Evolutionary conservation across 2,113 vertebrate genomes (phyloP), one percentile per base, ranked within the genome.

Genomic region (Vidua macroura): DNA sequence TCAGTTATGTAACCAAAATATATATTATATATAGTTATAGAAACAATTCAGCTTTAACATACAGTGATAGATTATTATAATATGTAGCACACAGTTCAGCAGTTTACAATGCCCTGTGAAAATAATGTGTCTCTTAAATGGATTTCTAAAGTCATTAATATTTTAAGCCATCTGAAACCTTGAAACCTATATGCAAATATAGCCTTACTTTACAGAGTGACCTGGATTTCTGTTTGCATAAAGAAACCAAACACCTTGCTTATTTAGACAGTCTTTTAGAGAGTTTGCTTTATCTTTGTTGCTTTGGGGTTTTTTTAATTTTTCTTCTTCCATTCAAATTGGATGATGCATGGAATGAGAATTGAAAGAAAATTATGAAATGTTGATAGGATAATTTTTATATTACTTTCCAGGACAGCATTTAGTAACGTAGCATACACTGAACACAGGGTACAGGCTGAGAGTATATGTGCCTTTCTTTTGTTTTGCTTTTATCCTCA

Each of bases 141-240:
- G 35, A 28, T 79, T 62, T 85, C 49, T 75, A 9, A 86, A 12
- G 3, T 82, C 19, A 82, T 87, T 64, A 87, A 75, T 94, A 94
- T 93, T 87, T 96, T 92, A 94, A 84, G 22, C 31, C 19, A 90
- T 39, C 7, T 56, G 69, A 92, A 94, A 82, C 27, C 10, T 87
- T 43, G 39, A 92, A 92, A 56, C 49, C 5, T 68, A 12, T 81
- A 82, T 81, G 52, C 43, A 93, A 91, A 91, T 79, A 72, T 72
- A 78, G 2, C 3, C 31, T 88, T 81, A 21, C 21, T 72, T 82
- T 72, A 48, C 18, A 68, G 31, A 37, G 20, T 83, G 88, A 90
- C 90, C 92, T 85, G 79, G 62, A 85, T 95, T 88, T 88, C 28
- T 56, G 35, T 80, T 91, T 81, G 22, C 12, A 31, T 81, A n/a